Evolutionary conservation across 2,113 vertebrate species (phyloP).

Genomic region (Okapia johnstoni): DNA sequence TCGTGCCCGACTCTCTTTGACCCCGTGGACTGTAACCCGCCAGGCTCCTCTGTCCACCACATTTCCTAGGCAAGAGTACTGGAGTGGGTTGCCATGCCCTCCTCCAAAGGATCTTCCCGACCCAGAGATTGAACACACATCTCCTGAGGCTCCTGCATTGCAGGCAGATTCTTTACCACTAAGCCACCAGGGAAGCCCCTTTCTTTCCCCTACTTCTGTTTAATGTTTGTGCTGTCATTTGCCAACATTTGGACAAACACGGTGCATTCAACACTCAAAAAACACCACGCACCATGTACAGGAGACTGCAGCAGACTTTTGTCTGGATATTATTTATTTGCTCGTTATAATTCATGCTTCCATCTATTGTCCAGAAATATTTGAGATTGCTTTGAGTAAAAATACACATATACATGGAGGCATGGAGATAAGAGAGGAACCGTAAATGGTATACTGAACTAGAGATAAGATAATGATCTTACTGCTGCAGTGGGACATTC

Average conservation of each 20-base stretch:
- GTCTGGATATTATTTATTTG: neutral
- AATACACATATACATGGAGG: rapidly evolving
- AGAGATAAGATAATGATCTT: neutral
- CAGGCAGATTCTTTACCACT: neutral
- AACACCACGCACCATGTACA: neutral
- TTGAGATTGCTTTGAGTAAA: neutral
- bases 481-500: neutral
- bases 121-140: neutral
- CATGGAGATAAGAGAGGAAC: neutral
- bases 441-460: neutral
- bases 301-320: neutral
- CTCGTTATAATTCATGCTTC: neutral
- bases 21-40: neutral
- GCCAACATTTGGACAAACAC: neutral
- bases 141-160: neutral
- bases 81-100: neutral
- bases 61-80: neutral
- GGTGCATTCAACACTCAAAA: neutral
- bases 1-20: neutral
- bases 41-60: neutral
- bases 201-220: neutral
- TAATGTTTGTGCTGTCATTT: neutral
- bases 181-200: neutral
- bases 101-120: neutral
- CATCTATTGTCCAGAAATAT: neutral